A percentile compares a stretch with the other conserved stretches of the same genome.
phyloP scores from a whole-genome alignment of 2,888 invertebrate species.

The Conchocele bisecta region DNA sequence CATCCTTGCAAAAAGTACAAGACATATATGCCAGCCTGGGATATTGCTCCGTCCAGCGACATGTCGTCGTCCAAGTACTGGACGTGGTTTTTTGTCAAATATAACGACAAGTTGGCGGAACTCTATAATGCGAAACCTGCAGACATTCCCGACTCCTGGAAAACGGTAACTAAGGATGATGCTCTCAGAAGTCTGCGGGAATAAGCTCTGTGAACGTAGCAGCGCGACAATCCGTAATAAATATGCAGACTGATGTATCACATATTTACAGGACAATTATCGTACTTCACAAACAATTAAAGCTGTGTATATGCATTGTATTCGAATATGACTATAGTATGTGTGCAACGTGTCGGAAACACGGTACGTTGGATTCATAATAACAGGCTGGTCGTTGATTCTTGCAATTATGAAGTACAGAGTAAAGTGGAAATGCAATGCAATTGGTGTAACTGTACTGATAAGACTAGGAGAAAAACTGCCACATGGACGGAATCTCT shows the following conservation, averaged over 20 bases:
- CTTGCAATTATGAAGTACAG: not conserved
- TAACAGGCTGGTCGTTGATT: not conserved
- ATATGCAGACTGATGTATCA: no score
- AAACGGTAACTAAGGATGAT: not conserved
- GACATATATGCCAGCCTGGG: not conserved
- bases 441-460: not conserved
- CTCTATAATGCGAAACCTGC: not conserved
- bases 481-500: no score
- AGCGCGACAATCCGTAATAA: no score
- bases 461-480: no score
- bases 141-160: not conserved
- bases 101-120: not conserved
- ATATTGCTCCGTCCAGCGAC: not conserved
- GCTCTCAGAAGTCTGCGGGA: not conserved
- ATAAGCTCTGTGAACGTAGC: no score
- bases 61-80: slow-evolving; percentile 2
- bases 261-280: no score
- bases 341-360: no score
- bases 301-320: no score
- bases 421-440: not conserved
- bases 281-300: no score
- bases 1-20: slow-evolving; percentile 2
- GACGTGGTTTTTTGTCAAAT: slow-evolving; percentile 3
- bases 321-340: no score
- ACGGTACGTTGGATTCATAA: not conserved